Conservation (phyloP, 1,140 invertebrate species). For the Coenobita brevimanus region DNA sequence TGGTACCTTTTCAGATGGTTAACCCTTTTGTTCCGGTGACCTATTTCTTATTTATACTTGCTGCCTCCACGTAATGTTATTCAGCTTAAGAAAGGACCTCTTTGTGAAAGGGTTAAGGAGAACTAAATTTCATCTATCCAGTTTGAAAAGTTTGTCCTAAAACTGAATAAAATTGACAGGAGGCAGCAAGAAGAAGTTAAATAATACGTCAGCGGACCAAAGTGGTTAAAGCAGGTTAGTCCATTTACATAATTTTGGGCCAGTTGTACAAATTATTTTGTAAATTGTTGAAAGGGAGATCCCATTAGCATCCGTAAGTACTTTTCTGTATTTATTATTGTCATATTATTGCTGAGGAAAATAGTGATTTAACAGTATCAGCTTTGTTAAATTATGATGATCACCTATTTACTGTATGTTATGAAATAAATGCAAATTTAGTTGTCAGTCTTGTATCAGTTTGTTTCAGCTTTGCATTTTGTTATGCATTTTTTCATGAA, state of each 20-base stretch:
- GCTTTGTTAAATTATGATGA: conserved; percentile 56
- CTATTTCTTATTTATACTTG: no score
- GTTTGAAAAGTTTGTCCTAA: no score
- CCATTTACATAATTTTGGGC: conserved; percentile 62
- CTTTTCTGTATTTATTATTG: conserved; percentile 65
- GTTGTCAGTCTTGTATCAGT: conserved; percentile 62
- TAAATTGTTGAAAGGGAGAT: conserved; percentile 63
- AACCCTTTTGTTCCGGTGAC: no score
- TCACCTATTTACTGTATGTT: conserved; percentile 62
- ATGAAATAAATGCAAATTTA: conserved; percentile 64
- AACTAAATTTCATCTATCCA: no score
- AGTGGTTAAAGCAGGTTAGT: conserved; percentile 61
- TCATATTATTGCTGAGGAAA: conserved; percentile 41
- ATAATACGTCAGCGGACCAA: no score
- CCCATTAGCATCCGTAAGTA: conserved; percentile 63
- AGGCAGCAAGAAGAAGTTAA: no score
- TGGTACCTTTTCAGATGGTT: conserved; percentile 60
- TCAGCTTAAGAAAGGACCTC: no score
- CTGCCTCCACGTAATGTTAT: no score
- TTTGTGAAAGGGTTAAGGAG: no score
- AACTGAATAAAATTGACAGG: no score
- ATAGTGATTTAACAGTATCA: conserved; percentile 24
- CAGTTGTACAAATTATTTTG: conserved; percentile 60
- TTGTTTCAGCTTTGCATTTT: conserved; percentile 59
- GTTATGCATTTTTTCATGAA: conserved; percentile 43